These are phyloP conservation scores for Oscheius sp. DNA, from an alignment of 2,888 invertebrate genomes.

Conservation along the genomic window DNA sequence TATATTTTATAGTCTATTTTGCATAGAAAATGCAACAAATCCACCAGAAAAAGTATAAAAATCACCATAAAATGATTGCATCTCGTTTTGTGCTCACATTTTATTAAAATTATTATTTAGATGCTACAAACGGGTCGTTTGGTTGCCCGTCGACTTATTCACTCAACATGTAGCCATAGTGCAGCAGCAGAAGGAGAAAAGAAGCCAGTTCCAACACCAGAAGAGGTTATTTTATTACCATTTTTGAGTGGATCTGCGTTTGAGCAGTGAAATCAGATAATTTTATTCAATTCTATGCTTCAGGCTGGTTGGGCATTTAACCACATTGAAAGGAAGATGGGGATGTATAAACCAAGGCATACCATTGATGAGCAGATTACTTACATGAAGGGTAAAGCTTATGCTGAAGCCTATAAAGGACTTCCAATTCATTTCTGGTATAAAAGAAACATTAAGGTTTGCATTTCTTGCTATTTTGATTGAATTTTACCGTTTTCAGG, in stretches of 20 bases:
- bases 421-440: conserved; percentile 65
- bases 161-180: conserved; percentile 7
- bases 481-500: conserved; percentile 35
- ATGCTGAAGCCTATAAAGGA: conserved; percentile 64
- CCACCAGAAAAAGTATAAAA: too few species aligned
- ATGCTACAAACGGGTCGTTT: conserved; percentile 17
- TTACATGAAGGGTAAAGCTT: conserved; percentile 68
- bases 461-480: too few species aligned
- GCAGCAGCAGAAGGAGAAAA: conserved; percentile 11
- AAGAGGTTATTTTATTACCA: conserved; percentile 7
- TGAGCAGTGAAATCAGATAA: too few species aligned
- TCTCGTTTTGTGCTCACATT: too few species aligned
- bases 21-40: too few species aligned
- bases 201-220: conserved; percentile 13
- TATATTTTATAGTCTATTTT: too few species aligned
- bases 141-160: conserved; percentile 18
- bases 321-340: conserved; percentile 64
- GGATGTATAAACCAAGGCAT: conserved; percentile 66
- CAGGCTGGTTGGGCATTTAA: conserved; percentile 64
- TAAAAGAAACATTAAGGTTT: conserved; percentile 60
- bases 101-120: too few species aligned
- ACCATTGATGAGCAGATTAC: conserved; percentile 64
- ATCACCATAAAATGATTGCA: too few species aligned
- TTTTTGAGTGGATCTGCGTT: too few species aligned
- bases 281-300: conserved; percentile 8